Conservation (phyloP, 1,140 invertebrate genomes). For the Drosophila ironensis region DNA sequence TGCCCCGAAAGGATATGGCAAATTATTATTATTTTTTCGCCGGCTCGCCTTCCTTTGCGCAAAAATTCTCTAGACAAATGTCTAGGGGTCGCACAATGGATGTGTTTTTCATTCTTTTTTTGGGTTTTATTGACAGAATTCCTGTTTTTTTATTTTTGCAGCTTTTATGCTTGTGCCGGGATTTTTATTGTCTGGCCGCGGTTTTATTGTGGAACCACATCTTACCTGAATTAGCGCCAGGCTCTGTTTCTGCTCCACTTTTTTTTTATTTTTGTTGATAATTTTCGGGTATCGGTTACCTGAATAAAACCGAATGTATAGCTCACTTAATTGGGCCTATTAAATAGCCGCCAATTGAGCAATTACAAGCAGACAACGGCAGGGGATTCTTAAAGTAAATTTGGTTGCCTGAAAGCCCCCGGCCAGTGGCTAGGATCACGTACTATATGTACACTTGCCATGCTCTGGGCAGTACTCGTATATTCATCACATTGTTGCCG, state of each 20-base stretch:
- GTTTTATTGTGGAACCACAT: constrained; percentile 10
- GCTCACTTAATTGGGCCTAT: constrained; percentile 14
- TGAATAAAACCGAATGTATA: no score
- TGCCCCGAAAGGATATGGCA: constrained; percentile 56
- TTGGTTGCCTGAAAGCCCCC: no score
- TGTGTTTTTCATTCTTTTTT: not conserved
- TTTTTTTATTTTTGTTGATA: not conserved
- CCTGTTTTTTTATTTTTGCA: not conserved
- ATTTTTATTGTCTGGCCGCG: constrained; percentile 11
- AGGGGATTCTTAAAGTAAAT: no score
- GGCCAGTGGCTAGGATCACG: no score
- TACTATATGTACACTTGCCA: no score
- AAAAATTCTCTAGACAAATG: constrained; percentile 1
- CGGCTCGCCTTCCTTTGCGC: constrained; percentile 14
- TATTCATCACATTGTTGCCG: not conserved
- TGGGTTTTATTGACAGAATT: not conserved
- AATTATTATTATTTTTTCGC: constrained; percentile 58
- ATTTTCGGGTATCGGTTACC: constrained; percentile 8
- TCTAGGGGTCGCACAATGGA: constrained; percentile 8
- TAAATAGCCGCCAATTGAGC: not conserved
- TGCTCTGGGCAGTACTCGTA: not conserved
- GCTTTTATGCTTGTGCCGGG: not conserved
- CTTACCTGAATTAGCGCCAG: constrained; percentile 20
- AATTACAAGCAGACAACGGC: not conserved
- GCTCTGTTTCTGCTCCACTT: not conserved